Conservation (phyloP, 2,888 invertebrate species). For the Serripes groenlandicus region DNA sequence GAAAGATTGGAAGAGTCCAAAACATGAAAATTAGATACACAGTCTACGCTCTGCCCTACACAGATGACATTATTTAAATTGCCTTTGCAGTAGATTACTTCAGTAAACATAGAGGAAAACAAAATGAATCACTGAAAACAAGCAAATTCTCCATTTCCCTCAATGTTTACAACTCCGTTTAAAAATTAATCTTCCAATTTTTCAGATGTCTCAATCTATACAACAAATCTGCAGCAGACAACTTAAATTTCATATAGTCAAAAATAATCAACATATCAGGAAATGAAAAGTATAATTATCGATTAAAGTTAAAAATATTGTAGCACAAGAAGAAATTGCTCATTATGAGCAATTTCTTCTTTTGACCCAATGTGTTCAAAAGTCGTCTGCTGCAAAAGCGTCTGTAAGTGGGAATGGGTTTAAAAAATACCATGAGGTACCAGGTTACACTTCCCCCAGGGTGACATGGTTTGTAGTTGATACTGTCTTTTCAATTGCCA, state of each 20-base stretch:
- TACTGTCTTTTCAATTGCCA: slow-evolving; percentile 2
- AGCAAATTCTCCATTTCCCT: slow-evolving; percentile 2
- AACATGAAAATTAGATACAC: too few species aligned
- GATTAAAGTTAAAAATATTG: background rate
- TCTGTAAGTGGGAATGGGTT: background rate
- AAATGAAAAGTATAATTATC: too few species aligned
- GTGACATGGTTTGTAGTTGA: slow-evolving; percentile 4
- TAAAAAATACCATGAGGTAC: background rate
- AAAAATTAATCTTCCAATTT: background rate
- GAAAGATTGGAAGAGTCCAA: too few species aligned
- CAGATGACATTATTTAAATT: too few species aligned
- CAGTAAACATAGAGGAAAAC: background rate
- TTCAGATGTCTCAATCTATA: background rate
- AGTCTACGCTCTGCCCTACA: too few species aligned
- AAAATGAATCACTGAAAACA: background rate
- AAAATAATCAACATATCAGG: too few species aligned
- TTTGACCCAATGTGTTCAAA: background rate
- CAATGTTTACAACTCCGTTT: background rate
- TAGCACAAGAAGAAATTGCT: background rate
- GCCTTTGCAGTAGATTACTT: background rate
- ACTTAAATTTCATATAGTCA: too few species aligned
- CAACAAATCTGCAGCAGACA: too few species aligned
- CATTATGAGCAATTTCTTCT: background rate
- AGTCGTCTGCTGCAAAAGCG: background rate
- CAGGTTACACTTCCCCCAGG: background rate